Conservation (phyloP, 2,113 vertebrate species). For the Gasterosteus nipponicus region DNA sequence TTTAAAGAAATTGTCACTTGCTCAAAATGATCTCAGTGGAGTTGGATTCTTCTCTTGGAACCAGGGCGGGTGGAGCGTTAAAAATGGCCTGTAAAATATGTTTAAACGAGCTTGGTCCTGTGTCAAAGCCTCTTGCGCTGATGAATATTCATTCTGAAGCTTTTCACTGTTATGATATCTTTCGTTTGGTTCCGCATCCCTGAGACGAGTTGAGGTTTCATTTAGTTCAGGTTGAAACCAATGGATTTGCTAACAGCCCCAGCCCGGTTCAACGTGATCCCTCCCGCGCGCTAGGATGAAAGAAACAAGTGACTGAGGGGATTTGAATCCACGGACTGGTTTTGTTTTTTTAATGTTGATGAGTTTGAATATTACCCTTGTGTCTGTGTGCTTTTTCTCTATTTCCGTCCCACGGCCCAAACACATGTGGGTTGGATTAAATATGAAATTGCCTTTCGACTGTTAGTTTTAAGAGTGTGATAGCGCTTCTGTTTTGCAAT, state of each 20-base stretch:
- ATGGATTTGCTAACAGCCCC: background rate
- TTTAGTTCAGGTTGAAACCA: constrained; percentile 1
- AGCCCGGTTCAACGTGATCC: background rate
- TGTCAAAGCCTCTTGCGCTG: background rate
- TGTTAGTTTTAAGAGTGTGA: background rate
- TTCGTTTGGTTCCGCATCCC: background rate
- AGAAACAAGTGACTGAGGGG: background rate
- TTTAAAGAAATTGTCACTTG: too few species aligned
- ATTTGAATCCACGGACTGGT: constrained; percentile 4
- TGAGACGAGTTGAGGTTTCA: background rate
- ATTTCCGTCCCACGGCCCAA: background rate
- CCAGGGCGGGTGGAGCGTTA: too few species aligned
- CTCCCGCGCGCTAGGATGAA: background rate
- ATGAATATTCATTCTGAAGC: background rate
- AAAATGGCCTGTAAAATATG: too few species aligned
- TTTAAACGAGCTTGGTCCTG: background rate
- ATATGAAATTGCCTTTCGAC: background rate
- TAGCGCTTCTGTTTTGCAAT: background rate
- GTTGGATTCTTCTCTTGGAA: too few species aligned
- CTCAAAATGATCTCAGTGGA: too few species aligned
- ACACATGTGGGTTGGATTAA: background rate
- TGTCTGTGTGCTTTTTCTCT: background rate
- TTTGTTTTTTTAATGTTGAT: constrained; percentile 3
- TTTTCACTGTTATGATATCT: background rate
- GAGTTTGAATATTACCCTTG: constrained; percentile 12